Base-by-base conservation (phyloP, 2,888 invertebrate genomes). In the Melangyna quadrimaculata region DNA sequence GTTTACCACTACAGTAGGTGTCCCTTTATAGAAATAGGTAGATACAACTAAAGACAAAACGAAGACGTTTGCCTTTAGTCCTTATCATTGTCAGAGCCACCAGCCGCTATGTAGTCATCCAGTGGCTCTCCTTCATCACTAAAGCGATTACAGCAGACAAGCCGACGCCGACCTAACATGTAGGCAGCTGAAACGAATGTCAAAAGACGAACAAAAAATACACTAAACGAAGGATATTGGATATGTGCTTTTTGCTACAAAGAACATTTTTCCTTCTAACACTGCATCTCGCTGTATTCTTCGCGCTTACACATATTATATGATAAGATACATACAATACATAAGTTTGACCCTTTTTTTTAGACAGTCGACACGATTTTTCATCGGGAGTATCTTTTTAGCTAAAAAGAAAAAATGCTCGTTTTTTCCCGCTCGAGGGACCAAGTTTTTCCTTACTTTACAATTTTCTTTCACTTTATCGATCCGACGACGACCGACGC, bases 391-490 rank as follows among this genome's bases (percentile, higher is more conserved):
- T n/a, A 27, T 27, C 51, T 51, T 27, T 63, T 43, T 14, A 27
- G 22, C 8, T 40, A 35, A 69, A 43, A 63, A 55, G 48, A 61
- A n/a, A 71, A 17, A 7, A 22, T 57, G 3, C 14, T 43, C 2
- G 32, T 43, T 55, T 24, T 37, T 35, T 55, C 24, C 35, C 45
- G 75, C 35, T 59, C 48, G 59, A 53, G 77, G 72, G 72, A 77
- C 72, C 43, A 81, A 81, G 43, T 86, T 86, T 86, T 80, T 77
- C 75, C 69, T 86, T 80, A 84, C 61, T 67, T 77, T 59, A 72
- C 72, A 80, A 69, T 79, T 80, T 80, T 69, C 37, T 32, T 55
- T 72, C 43, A n/a, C 29, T 32, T 22, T 72, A 59, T 55, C 40
- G 32, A 43, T 27, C 43, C 40, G 51, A 37, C 14, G 59, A 45